Evolutionary conservation across 2,888 invertebrate species (phyloP).

Genomic region (Sisyra nigra): DNA sequence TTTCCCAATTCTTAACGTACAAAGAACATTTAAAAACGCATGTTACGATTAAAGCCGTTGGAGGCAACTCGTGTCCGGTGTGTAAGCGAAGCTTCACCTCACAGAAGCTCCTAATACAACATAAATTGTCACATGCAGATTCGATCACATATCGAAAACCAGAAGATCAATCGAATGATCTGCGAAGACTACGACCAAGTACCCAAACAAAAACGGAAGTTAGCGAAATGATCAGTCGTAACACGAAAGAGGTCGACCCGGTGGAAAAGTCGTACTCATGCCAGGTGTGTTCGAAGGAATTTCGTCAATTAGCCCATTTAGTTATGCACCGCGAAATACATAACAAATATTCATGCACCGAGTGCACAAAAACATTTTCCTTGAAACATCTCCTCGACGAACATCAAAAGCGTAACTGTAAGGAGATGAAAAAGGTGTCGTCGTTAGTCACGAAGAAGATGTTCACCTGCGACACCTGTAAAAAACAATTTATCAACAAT

Average conservation of each 20-base stretch:
- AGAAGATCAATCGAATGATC: too few relatives aligned
- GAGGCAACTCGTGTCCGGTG: neutral
- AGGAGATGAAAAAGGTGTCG: conserved; percentile 15
- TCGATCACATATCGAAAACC: too few relatives aligned
- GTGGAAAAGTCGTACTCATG: conserved; percentile 20
- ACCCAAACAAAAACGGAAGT: conserved; percentile 6
- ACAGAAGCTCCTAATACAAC: too few relatives aligned
- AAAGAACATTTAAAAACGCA: conserved; percentile 24
- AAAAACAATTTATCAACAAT: conserved; percentile 20
- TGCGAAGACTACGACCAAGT: conserved; percentile 3
- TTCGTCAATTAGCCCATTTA: conserved; percentile 32
- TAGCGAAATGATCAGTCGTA: conserved; percentile 4
- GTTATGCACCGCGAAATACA: conserved; percentile 24
- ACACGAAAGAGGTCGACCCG: neutral
- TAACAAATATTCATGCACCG: conserved; percentile 15
- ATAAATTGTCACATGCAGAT: too few relatives aligned
- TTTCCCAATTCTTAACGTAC: conserved; percentile 24
- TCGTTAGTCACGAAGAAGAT: conserved; percentile 11
- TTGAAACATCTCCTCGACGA: conserved; percentile 21
- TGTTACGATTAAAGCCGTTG: neutral
- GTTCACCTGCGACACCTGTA: conserved; percentile 21
- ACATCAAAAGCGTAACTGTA: conserved; percentile 21
- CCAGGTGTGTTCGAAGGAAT: conserved; percentile 32
- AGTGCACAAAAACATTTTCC: conserved; percentile 19
- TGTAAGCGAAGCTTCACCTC: neutral